phyloP scores from a whole-genome alignment of 2,797 vertebrate genomes.

The Capromys pilorides region DNA sequence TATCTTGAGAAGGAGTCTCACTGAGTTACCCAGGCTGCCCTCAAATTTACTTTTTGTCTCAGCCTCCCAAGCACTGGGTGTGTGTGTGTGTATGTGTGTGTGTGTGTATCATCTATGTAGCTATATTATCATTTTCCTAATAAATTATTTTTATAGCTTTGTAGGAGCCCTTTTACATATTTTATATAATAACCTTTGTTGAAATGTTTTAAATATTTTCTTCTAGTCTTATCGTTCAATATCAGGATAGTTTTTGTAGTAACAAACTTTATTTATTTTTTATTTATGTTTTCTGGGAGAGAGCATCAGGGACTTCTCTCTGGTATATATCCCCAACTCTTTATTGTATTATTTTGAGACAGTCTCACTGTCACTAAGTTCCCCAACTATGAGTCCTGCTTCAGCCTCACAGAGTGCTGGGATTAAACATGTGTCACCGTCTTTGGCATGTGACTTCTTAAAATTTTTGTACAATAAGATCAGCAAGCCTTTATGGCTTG shows the following conservation, averaged over 20 bases:
- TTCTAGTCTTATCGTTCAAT: not conserved
- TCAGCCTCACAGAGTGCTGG: not conserved
- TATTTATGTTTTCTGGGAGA: not conserved
- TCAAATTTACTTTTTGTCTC: not conserved
- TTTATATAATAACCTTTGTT: not conserved
- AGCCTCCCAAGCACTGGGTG: not conserved
- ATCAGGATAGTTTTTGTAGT: not conserved
- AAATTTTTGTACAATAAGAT: slow-evolving; percentile 27
- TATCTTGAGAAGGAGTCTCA: not conserved
- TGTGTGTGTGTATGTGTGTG: no score
- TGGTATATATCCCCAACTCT: not conserved
- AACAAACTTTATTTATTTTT: not conserved
- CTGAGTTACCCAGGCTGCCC: not conserved
- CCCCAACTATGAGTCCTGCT: not conserved
- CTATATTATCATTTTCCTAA: not conserved
- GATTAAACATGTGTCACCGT: not conserved
- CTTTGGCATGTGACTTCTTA: not conserved
- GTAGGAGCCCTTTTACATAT: slow-evolving; percentile 17
- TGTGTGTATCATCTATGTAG: not conserved
- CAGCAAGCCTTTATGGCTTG: not conserved
- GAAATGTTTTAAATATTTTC: slow-evolving; percentile 40
- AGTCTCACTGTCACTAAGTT: not conserved
- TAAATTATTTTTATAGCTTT: slow-evolving; percentile 30
- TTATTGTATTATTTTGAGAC: not conserved
- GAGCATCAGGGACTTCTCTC: not conserved